Evolutionary conservation across 2,797 vertebrate species (phyloP).

Genomic region (Chaunax sp.): DNA sequence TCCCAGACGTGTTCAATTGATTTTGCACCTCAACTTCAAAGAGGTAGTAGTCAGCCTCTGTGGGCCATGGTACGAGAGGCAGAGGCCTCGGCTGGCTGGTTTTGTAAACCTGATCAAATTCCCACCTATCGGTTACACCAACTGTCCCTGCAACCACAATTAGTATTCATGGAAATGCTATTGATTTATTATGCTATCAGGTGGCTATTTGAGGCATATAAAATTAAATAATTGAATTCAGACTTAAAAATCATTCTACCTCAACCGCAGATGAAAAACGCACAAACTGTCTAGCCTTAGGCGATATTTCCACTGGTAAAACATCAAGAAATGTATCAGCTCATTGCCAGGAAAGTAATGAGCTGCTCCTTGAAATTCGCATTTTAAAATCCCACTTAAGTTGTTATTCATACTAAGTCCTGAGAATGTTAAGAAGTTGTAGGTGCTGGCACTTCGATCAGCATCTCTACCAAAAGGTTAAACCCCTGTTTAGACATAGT

Average conservation of each 20-base stretch:
- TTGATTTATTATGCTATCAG: slow-evolving; percentile 69
- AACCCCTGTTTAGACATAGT: slow-evolving; percentile 29
- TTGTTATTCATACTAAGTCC: slow-evolving; percentile 58
- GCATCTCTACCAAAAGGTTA: slow-evolving; percentile 24
- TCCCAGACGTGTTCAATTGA: slow-evolving; percentile 82
- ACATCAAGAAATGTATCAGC: slow-evolving; percentile 49
- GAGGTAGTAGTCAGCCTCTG: slow-evolving; percentile 56
- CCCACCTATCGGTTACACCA: slow-evolving; percentile 55
- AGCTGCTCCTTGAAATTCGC: slow-evolving; percentile 45
- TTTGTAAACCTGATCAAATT: slow-evolving; percentile 69
- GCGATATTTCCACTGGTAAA: slow-evolving; percentile 59
- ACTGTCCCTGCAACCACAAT: slow-evolving; percentile 72
- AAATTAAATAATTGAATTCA: slow-evolving; percentile 59
- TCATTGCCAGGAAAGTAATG: slow-evolving; percentile 46
- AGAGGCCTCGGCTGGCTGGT: slow-evolving; percentile 57
- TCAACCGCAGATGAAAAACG: slow-evolving; percentile 53
- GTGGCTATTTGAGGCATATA: slow-evolving; percentile 53
- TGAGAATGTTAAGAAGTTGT: slow-evolving; percentile 45
- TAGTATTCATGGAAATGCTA: slow-evolving; percentile 78
- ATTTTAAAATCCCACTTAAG: slow-evolving; percentile 61
- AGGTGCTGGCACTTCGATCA: slow-evolving; percentile 53
- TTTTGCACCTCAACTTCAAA: slow-evolving; percentile 83
- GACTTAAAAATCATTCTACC: slow-evolving; percentile 51
- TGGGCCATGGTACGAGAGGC: slow-evolving; percentile 48
- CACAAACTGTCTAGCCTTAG: slow-evolving; percentile 50